Conservation (phyloP, 2,797 vertebrate genomes). For the Amblyraja radiata region DNA sequence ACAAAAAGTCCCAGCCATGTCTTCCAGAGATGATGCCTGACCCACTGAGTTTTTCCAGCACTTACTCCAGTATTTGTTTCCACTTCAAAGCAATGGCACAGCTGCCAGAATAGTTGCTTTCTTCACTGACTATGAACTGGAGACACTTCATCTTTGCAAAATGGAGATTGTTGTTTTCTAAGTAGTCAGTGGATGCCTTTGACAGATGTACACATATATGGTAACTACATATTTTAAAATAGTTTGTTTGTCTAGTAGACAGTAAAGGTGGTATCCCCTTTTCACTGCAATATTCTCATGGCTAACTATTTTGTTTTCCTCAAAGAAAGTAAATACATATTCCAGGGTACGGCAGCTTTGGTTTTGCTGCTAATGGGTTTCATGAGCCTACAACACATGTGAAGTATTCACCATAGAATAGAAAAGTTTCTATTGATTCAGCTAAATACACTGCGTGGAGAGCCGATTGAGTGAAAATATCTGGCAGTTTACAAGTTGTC, state of each 20-base stretch:
- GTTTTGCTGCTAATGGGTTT: not conserved
- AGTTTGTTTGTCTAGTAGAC: not conserved
- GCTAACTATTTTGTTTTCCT: not conserved
- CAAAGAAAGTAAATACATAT: not conserved
- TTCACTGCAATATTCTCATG: not conserved
- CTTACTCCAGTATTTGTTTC: too few species aligned
- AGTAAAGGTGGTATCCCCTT: too few species aligned
- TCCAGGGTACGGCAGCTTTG: not conserved
- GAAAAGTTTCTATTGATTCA: not conserved
- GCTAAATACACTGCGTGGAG: not conserved
- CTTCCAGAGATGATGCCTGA: too few species aligned
- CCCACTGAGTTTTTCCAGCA: too few species aligned
- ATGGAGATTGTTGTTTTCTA: not conserved
- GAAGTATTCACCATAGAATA: not conserved
- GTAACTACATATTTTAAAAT: not conserved
- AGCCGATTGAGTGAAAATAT: not conserved
- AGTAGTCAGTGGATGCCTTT: not conserved
- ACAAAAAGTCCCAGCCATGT: too few species aligned
- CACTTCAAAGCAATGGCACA: not conserved
- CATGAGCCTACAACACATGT: not conserved
- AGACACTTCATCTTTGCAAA: not conserved
- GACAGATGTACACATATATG: not conserved
- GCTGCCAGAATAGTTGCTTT: not conserved
- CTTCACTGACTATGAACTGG: not conserved
- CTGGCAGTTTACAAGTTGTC: not conserved